Percentiles rank a stretch among this genome's conserved stretches.
These are phyloP conservation scores for Notiomystis cincta DNA, from an alignment of 2,113 vertebrate genomes.

Conservation along the genomic window DNA sequence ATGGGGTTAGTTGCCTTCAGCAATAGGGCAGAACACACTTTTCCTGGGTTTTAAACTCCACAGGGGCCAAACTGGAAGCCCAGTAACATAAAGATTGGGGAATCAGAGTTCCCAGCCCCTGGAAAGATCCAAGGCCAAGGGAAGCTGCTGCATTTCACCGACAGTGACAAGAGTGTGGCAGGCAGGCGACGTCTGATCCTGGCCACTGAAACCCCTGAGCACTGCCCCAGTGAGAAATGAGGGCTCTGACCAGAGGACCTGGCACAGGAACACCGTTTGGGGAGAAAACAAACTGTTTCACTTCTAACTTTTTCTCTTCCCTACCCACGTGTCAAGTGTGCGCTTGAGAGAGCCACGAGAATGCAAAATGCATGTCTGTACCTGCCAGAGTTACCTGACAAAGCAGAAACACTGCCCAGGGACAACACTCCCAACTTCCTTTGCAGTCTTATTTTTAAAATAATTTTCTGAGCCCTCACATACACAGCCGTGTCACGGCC, in stretches of 20 bases:
- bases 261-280: rapidly evolving
- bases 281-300: neutral
- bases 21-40: neutral
- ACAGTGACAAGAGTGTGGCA: neutral
- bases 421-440: neutral
- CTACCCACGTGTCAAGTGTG: neutral
- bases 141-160: neutral
- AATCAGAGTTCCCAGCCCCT: neutral
- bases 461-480: neutral
- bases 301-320: neutral
- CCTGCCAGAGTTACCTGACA: neutral
- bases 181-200: neutral
- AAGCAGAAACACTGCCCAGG: neutral
- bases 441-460: neutral
- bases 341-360: neutral
- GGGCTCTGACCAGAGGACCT: neutral
- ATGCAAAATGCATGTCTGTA: neutral
- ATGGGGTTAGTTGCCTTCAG: neutral
- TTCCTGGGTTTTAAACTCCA: neutral
- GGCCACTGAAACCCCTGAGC: neutral
- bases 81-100: rapidly evolving
- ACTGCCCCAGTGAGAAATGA: neutral
- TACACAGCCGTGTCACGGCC: too few relatives aligned
- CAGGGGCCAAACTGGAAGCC: neutral
- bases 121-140: neutral